Conservation (phyloP, 1,140 invertebrate species). For the Leptopilina clavipes region DNA sequence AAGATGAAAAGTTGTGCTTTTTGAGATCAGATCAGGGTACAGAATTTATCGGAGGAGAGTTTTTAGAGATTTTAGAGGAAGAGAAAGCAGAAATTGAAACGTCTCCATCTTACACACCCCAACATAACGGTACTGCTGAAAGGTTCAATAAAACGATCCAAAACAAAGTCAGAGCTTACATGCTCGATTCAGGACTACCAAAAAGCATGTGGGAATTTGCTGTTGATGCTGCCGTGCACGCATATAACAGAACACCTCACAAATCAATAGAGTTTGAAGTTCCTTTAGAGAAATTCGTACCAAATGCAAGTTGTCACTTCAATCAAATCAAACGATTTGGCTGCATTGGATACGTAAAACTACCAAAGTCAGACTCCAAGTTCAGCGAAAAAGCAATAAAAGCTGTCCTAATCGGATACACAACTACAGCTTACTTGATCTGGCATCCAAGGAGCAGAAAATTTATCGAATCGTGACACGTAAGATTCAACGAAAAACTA, state of each 20-base stretch:
- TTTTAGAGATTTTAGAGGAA: slow-evolving; percentile 32
- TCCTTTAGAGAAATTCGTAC: slow-evolving; percentile 30
- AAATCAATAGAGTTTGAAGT: slow-evolving; percentile 38
- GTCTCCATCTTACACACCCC: slow-evolving; percentile 36
- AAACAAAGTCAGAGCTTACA: slow-evolving; percentile 53
- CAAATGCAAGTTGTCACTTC: slow-evolving; percentile 27
- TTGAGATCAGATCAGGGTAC: slow-evolving; percentile 36
- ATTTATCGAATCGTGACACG: slow-evolving; percentile 28
- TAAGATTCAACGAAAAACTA: slow-evolving; percentile 34
- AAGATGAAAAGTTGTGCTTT: slow-evolving; percentile 39
- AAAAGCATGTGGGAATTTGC: slow-evolving; percentile 60
- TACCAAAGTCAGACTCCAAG: slow-evolving; percentile 23
- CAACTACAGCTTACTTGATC: not conserved
- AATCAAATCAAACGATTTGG: slow-evolving; percentile 35
- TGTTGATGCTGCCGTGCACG: too few species aligned
- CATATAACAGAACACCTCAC: slow-evolving; percentile 36
- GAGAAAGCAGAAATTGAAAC: slow-evolving; percentile 25
- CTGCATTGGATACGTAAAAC: slow-evolving; percentile 22
- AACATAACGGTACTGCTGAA: slow-evolving; percentile 33
- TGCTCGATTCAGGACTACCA: slow-evolving; percentile 57
- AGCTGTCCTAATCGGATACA: slow-evolving; percentile 24
- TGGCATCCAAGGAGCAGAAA: slow-evolving; percentile 29
- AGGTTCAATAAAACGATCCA: slow-evolving; percentile 44
- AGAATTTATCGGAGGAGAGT: slow-evolving; percentile 33
- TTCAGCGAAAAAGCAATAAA: slow-evolving; percentile 27